A percentile compares a stretch with the other conserved stretches of the same genome.
These are phyloP conservation scores for Andinoacara biseriatus DNA, from an alignment of 2,113 vertebrate genomes.

Conservation along the genomic window DNA sequence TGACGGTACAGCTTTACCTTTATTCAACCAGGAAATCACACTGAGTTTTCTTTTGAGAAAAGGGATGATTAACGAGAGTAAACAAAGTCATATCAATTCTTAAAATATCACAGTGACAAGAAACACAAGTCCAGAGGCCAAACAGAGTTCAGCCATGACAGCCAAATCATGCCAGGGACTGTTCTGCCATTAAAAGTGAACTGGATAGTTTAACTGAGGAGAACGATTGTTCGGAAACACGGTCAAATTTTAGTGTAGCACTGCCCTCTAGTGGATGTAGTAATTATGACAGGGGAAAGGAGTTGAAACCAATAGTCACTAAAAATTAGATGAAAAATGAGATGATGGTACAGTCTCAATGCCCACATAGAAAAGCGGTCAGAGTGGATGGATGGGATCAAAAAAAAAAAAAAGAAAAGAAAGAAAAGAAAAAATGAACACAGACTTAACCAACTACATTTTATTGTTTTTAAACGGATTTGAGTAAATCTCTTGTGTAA, in stretches of 20 bases:
- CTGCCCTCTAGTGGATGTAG: neutral
- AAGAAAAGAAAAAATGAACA: rapidly evolving
- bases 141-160: neutral
- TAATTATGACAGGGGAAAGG: neutral
- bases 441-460: too few species aligned
- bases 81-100: neutral
- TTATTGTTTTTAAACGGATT: too few species aligned
- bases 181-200: neutral
- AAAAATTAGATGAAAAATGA: too few species aligned
- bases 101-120: neutral
- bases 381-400: neutral
- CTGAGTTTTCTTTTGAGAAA: neutral
- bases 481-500: neutral
- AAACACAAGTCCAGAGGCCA: neutral
- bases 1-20: neutral
- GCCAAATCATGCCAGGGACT: neutral
- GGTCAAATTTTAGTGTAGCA: neutral
- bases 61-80: neutral
- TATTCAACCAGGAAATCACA: neutral
- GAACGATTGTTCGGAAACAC: neutral
- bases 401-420: neutral
- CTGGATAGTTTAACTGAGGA: neutral
- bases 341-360: neutral
- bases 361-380: neutral
- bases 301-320: neutral